Base-by-base conservation (phyloP, 1,140 invertebrate genomes). In the Thaumetopoea pityocampa region DNA sequence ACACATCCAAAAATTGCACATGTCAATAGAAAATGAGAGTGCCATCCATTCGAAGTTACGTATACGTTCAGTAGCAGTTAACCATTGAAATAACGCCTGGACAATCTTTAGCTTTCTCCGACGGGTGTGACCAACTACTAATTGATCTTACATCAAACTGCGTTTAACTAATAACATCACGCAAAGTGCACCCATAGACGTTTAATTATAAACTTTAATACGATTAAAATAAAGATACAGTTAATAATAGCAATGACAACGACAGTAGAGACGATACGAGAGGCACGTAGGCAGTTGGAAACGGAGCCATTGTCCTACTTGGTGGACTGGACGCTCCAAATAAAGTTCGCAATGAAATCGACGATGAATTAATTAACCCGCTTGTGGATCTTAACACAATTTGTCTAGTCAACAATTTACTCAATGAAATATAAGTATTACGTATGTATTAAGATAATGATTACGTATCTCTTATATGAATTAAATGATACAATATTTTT, bases 11-110 rank as follows among this genome's bases (percentile, higher is more conserved):
- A 65, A 63, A n/a, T 52, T 62, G 51, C 36, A 51, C 16, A 26
- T 49, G 54, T 53, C 42, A 46, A 51, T 47, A 61, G 63, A 67
- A 70, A 70, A 40, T 33, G 55, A 70, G 51, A 70, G 63, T 67
- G 50, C 33, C 45, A 36, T 30, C 40, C 36, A 41, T 58, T 67
- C 50, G 17, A 27, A 28, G 47, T 70, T 70, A 67, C 67, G 51
- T 43, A 51, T 42, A 32, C 50, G 47, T 35, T 22, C 51, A 41
- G 47, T 49, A 23, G 43, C 35, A 51, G 29, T 38, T 54, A 54
- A 59, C n/a, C 32, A 42, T 49, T 51, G 47, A 43, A 45, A 50
- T 51, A 61, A 63, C 51, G 38, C 48, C 26, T 28, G 32, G 30
- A 38, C 19, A 9, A 45, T 40, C 32, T 38, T 46, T 32, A 52